Conservation (phyloP, 2,113 vertebrate species). For the Atherinomorus stipes region DNA sequence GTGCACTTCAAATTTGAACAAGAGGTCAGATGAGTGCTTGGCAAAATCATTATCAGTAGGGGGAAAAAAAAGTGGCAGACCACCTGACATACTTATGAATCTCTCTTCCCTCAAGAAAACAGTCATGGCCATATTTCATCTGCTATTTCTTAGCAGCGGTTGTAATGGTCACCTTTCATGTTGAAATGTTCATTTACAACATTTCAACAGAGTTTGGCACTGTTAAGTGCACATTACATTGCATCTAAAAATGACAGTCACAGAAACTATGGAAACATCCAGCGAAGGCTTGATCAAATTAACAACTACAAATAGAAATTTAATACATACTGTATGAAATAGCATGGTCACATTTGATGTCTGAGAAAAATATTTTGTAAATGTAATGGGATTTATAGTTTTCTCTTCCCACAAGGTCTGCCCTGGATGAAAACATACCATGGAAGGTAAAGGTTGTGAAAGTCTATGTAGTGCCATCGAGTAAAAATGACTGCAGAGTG, state of each 20-base stretch:
- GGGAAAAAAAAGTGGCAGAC: background rate
- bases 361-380: slow-evolving; percentile 13
- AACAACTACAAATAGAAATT: slow-evolving; percentile 17
- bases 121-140: slow-evolving; percentile 35
- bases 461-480: slow-evolving; percentile 8
- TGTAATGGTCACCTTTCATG: background rate
- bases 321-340: slow-evolving; percentile 35
- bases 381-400: slow-evolving; percentile 30
- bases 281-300: slow-evolving; percentile 10
- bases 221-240: slow-evolving; percentile 6
- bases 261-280: slow-evolving; percentile 16
- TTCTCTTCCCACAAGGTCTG: background rate
- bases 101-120: slow-evolving; percentile 42
- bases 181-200: slow-evolving; percentile 13
- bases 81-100: slow-evolving; percentile 21
- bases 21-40: background rate
- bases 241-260: slow-evolving; percentile 29
- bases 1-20: background rate
- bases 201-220: slow-evolving; percentile 38
- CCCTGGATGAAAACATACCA: slow-evolving; percentile 17
- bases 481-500: slow-evolving; percentile 16
- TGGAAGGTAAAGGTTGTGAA: slow-evolving; percentile 34
- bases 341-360: slow-evolving; percentile 21
- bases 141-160: slow-evolving; percentile 42
- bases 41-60: background rate